Percentiles rank a stretch among this genome's conserved stretches.
These are phyloP conservation scores for Tuta absoluta DNA, from an alignment of 2,888 invertebrate genomes.

Conservation along the genomic window DNA sequence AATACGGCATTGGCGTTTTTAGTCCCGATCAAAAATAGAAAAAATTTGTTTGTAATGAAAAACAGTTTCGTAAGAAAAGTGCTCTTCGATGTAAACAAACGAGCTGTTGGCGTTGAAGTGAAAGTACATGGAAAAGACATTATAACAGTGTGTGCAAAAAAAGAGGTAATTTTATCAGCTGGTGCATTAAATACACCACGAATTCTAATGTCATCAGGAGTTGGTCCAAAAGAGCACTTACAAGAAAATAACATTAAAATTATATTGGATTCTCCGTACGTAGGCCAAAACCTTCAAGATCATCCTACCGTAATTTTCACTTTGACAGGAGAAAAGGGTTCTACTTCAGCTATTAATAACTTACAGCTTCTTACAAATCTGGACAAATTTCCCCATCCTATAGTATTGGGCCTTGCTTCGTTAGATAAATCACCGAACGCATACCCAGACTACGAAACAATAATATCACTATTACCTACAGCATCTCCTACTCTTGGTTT, in stretches of 20 bases:
- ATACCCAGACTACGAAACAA: constrained; percentile 56
- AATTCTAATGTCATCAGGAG: constrained; percentile 60
- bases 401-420: constrained; percentile 52
- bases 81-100: constrained; percentile 42
- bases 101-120: constrained; percentile 49
- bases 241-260: constrained; percentile 45
- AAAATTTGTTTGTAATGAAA: constrained; percentile 54
- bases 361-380: constrained; percentile 42
- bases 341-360: constrained; percentile 38
- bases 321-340: constrained; percentile 40
- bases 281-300: constrained; percentile 59
- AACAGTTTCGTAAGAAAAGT: constrained; percentile 51
- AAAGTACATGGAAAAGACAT: constrained; percentile 39
- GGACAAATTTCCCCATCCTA: constrained; percentile 44
- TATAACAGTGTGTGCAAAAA: constrained; percentile 40
- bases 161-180: constrained; percentile 59
- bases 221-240: constrained; percentile 55
- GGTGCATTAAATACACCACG: constrained; percentile 58
- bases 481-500: constrained; percentile 42
- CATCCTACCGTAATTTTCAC: constrained; percentile 45
- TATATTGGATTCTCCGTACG: constrained; percentile 46
- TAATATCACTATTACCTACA: constrained; percentile 42
- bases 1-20: constrained; percentile 51
- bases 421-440: constrained; percentile 49
- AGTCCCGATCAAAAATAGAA: constrained; percentile 45